Conservation (phyloP, 2,797 vertebrate species). For the Parambassis ranga region DNA sequence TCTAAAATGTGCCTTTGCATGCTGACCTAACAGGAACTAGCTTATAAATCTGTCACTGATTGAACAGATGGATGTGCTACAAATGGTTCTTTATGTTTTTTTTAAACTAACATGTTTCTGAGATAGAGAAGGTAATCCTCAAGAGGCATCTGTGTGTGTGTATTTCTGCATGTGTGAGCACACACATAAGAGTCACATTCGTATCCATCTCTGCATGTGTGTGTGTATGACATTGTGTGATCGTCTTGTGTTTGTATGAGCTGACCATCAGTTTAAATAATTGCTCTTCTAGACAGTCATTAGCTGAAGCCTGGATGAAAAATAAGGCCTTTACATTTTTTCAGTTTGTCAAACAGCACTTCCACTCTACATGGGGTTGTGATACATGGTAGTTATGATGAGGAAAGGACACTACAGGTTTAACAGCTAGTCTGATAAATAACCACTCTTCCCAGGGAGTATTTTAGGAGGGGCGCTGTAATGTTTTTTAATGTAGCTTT, state of each 20-base stretch:
- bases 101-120: conserved; percentile 53
- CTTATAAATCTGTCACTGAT: conserved; percentile 47
- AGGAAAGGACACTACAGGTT: too few species aligned
- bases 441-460: too few species aligned
- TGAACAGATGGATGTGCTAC: conserved; percentile 32
- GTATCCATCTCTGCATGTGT: neutral
- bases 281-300: neutral
- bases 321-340: neutral
- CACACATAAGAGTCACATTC: neutral
- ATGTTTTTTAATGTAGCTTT: too few species aligned
- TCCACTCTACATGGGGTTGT: neutral
- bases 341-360: conserved; percentile 35
- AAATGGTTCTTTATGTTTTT: conserved; percentile 58
- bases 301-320: neutral
- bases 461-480: too few species aligned
- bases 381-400: too few species aligned
- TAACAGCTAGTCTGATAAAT: too few species aligned
- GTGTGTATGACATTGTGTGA: conserved; percentile 40
- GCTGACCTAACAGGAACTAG: conserved; percentile 6
- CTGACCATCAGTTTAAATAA: conserved; percentile 35
- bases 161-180: neutral
- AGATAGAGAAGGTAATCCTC: conserved; percentile 35
- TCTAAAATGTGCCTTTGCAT: conserved; percentile 9
- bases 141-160: neutral
- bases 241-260: conserved; percentile 45